Evolutionary conservation across 2,888 invertebrate genomes (phyloP), one percentile per base, ranked within the genome.

Genomic region (Drosophila anomalipes): DNA sequence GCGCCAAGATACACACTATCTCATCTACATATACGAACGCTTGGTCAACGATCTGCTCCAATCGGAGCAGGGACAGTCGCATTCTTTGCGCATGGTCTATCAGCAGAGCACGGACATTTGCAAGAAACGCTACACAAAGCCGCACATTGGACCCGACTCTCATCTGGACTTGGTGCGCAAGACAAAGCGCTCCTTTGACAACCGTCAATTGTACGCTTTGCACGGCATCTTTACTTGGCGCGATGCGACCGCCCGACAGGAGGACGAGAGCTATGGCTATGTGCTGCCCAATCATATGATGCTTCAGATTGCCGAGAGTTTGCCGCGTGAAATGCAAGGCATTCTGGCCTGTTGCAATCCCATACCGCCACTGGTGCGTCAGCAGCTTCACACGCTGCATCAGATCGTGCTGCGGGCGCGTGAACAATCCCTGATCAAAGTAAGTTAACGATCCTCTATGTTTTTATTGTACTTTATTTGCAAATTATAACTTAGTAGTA

Each of bases 231-330:
- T 96, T 93, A 94, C 94, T 59, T 99, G 99, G 99, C 95, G 99
- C 54, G 99, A 99, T 93, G 91, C 94, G 22, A 94, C 96, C 9
- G 98, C 99, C 0, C 94, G 99, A 35, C 93, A 94, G 64, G 96
- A 98, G 90, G 99, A 99, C 93, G 99, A 99, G 93, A 98, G 99
- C 92, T 95, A 95, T 51, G 96, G 96, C 95, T 99, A 97, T 93
- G 97, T 99, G 56, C 94, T 99, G 69, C 99, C 99, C 0, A 98
- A 98, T 93, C 98, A 99, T 93, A 98, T 99, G 98, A 93, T 99
- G 94, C 92, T 99, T 63, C 96, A 97, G 91, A 97, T 99, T 70
- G 95, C 98, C 0, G 98, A 99, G 93, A 94, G 95, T 28, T 93
- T 99, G 71, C 99, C 99, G 0, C 95, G 97, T 63, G 99, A 99